A percentile compares a stretch with the other conserved stretches of the same genome.
These are phyloP conservation scores for Rhabdomys pumilio DNA, from an alignment of 2,797 vertebrate species.

Conservation along the genomic window DNA sequence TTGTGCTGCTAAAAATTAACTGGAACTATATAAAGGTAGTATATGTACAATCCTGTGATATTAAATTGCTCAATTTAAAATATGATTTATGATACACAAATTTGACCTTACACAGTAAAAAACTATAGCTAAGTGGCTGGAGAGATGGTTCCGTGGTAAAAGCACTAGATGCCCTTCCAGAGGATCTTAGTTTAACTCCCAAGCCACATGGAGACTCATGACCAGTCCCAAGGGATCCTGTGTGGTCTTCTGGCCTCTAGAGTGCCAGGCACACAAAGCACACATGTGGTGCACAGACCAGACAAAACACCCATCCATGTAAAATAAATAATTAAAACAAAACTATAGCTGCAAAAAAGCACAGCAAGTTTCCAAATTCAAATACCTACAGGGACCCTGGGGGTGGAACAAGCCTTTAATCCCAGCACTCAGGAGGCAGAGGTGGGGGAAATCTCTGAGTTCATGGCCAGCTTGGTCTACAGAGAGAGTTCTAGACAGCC, in stretches of 20 bases:
- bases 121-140: background rate
- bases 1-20: background rate
- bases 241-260: background rate
- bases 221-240: background rate
- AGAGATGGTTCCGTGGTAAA: background rate
- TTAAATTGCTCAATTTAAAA: conserved; percentile 9
- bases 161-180: background rate
- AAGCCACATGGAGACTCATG: background rate
- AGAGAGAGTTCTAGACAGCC: background rate
- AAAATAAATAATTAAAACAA: background rate
- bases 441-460: background rate
- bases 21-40: background rate
- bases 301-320: background rate
- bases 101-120: background rate
- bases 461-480: background rate
- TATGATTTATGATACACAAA: conserved; percentile 29
- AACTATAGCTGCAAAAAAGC: background rate
- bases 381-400: background rate
- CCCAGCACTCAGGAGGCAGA: background rate
- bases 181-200: background rate
- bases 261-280: background rate
- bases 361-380: background rate
- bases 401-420: background rate
- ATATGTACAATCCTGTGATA: background rate
- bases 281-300: background rate